Evolutionary conservation across 2,113 vertebrate species (phyloP), one percentile per base, ranked within the genome.

Genomic region (Dasyornis broadbenti): DNA sequence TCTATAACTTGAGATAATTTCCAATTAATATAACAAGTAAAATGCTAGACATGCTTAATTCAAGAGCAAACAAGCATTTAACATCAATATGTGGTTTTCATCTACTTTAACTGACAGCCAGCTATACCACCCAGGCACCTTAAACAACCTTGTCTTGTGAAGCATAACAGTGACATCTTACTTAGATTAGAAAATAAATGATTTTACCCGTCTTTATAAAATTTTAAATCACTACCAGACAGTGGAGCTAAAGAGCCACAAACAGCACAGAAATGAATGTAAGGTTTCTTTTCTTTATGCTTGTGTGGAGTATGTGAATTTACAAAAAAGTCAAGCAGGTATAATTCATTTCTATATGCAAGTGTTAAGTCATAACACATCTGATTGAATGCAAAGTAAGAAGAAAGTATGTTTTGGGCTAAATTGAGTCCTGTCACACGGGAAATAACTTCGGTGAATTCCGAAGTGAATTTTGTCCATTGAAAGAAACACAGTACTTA

Each of bases 171-270:
- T 64, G 80, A 86, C 65, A 92, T 89, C 73, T 92, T 93, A 56
- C 71, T 94, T 69, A 88, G 54, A 65, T 72, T 44, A 86, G 61
- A 76, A 87, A 94, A 94, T 4, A 94, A 83, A 76, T 75, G 0
- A 64, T 80, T 91, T 63, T 64, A 44, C 37, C 35, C 61, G 66
- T 64, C 61, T 75, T 45, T 54, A 47, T 71, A 79, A 52, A 65
- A 71, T 77, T 96, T 95, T 86, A 86, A 95, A 54, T 96, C 85
- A 92, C 92, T 76, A 56, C 98, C 97, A 97, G 97, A 83, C 80
- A 97, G 97, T 97, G 98, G 98, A 97, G 97, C 98, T 96, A 95
- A 97, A 98, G 97, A 97, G 95, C 97, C 88, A 97, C 75, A 95
- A 2, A 88, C 7, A 89, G 31, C 73, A 42, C 31, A 91, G 82